Evolutionary conservation across 2,113 vertebrate genomes (phyloP), one percentile per base, ranked within the genome.

Genomic region (Channa maculata): DNA sequence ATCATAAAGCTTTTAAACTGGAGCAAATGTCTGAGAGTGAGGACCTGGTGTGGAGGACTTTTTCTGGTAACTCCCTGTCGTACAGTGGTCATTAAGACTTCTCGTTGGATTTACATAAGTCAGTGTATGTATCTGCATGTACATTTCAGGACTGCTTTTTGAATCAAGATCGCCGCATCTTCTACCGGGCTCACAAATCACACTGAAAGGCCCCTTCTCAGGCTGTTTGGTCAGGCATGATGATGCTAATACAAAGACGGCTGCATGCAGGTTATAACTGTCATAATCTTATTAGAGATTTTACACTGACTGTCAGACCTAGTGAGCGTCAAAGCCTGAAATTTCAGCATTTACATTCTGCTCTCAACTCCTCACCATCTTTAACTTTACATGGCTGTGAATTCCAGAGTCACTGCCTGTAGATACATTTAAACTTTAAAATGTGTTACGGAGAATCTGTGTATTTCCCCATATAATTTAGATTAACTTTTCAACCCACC

Each of bases 241-340:
- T 64, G 48, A 58, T 37, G 65, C 55, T 67, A 80, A 76, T 55
- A 58, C 74, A 68, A 71, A 79, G 67, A 76, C 14, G 45, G 58
- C 80, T 62, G 72, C 78, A 60, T 11, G 74, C 79, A 65, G 75
- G 65, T 81, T 82, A 77, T 50, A 68, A 77, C 70, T 79, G 74
- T 63, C 55, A 79, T 77, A 78, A 80, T 81, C 67, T 72, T 78
- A 69, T 44, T 80, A 75, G 58, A 82, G 55, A 57, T 71, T 85
- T 86, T 78, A 79, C 70, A 76, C 48, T 5, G 41, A 43, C 57
- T 84, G 78, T 86, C 76, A 64, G 61, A 65, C 53, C 53, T 39
- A 50, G 59, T 83, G 76, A 83, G 68, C 6, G 1, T 85, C 81
- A 81, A 69, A 86, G 65, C 10, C 63, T 8, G 37, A 67, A 51